phyloP scores from a whole-genome alignment of 2,888 invertebrate species.

The Microplitis deprimator region DNA sequence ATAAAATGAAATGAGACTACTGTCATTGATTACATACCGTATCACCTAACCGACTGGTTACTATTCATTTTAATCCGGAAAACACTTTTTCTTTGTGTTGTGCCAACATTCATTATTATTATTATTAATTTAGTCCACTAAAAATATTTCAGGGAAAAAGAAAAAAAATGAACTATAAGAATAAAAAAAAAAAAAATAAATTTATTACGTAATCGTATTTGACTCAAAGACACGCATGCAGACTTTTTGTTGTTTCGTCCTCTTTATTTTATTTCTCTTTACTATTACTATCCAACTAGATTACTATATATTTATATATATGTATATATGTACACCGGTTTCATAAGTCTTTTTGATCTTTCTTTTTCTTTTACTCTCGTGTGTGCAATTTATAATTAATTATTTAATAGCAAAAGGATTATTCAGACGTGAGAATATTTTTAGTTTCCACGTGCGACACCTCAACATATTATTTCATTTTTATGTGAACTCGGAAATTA shows the following conservation, averaged over 20 bases:
- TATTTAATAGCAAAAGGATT: conserved; percentile 23
- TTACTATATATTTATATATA: neutral
- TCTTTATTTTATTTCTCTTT: no score
- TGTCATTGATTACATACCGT: neutral
- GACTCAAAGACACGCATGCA: neutral
- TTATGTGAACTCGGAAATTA: neutral
- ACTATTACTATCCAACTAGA: no score
- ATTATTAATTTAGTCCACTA: neutral
- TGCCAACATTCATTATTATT: neutral
- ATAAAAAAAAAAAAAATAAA: neutral
- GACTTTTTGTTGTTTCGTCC: no score
- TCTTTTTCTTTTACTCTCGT: conserved; percentile 5
- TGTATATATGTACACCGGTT: neutral
- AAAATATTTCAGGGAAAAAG: neutral
- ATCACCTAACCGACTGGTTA: neutral
- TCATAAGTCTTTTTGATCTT: neutral
- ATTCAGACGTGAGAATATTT: conserved; percentile 25
- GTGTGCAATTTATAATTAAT: conserved; percentile 29
- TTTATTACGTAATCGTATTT: neutral
- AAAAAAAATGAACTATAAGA: neutral
- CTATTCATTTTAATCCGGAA: neutral
- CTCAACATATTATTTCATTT: neutral
- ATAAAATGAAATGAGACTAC: neutral
- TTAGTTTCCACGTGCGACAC: conserved; percentile 26
- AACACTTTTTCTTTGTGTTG: neutral